phyloP scores from a whole-genome alignment of 2,113 vertebrate genomes.

The Caretta caretta region DNA sequence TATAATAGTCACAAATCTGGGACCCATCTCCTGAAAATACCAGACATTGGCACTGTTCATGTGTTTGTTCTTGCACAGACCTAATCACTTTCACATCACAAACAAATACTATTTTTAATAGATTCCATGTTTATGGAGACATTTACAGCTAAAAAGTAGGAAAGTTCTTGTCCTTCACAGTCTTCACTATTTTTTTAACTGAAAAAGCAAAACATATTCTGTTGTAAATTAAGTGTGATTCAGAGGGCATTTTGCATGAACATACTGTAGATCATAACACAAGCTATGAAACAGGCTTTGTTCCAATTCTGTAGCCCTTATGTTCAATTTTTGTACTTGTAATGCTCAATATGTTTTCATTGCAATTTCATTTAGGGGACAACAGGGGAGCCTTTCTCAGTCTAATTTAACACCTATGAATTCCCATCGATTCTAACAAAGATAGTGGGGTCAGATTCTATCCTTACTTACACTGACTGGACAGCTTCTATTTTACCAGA shows the following conservation, averaged over 20 bases:
- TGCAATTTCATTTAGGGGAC: conserved; percentile 49
- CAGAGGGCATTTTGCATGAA: conserved; percentile 49
- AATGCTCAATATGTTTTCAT: conserved; percentile 37
- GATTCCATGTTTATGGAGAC: conserved; percentile 56
- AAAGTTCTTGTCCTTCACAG: conserved; percentile 45
- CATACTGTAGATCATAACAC: not conserved
- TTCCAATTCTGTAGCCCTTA: conserved; percentile 63
- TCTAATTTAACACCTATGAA: conserved; percentile 41
- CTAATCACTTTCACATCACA: conserved; percentile 71
- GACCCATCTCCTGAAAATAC: conserved; percentile 18
- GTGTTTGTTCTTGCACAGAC: conserved; percentile 41
- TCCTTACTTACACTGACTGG: accelerated
- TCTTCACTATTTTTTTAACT: not conserved
- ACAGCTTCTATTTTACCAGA: not conserved
- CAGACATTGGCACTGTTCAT: not conserved
- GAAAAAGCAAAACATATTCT: conserved; percentile 56
- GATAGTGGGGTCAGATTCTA: not conserved
- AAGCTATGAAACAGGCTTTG: conserved; percentile 72
- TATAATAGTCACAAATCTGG: not conserved
- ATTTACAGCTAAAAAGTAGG: conserved; percentile 47
- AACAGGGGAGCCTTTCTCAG: conserved; percentile 67
- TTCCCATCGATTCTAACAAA: conserved; percentile 5
- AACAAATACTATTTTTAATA: conserved; percentile 66
- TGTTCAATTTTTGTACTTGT: conserved; percentile 38
- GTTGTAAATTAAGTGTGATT: conserved; percentile 69